Base-by-base conservation (phyloP, 2,888 invertebrate species). In the Calameuta idolon region DNA sequence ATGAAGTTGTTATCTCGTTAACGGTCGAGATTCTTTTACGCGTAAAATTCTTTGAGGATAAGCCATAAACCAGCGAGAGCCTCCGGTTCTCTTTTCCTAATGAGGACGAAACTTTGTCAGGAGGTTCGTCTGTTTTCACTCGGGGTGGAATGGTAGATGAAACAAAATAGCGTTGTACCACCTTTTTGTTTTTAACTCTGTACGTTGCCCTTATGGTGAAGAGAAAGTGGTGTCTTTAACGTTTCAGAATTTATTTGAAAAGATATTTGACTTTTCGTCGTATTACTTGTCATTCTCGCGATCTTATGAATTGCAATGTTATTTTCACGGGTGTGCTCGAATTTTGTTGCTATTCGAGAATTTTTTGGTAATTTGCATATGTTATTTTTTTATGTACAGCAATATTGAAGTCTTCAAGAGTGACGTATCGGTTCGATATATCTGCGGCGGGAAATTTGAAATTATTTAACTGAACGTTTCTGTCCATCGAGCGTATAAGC, bases 1-100 rank as follows among this genome's bases (percentile, higher is more conserved):
- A 82, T 82, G 78, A 80, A 80, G 80, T 81, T 82, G 82, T 82
- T 81, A 79, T 80, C 80, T 82, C 80, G 81, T 81, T 82, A 82
- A 80, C 75, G 80, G 81, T 81, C 77, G 77, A 76, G 80, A 80
- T 81, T 82, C 77, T 82, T 82, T 82, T 78, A 79, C 55, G 55
- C 55, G 55, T 55, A 55, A 55, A 55, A 55, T 55, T 55, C 55
- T 55, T 55, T 55, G 23, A 55, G 55, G 55, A 55, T 55, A 55
- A 55, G 23, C 55, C 55, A 76, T 73, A 78, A 75, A 80, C 76
- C 74, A 79, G 71, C 73, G 55, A 75, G 71, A 75, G 71, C 76
- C 74, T 78, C 79, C 76, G 76, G 76, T 80, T 74, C 79, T 75
- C 79, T 80, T 80, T 79, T 78, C 78, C 79, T 81, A 81, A 80